Evolutionary conservation across 1,140 invertebrate genomes (phyloP).

Genomic region (Caenorhabditis brenneri): DNA sequence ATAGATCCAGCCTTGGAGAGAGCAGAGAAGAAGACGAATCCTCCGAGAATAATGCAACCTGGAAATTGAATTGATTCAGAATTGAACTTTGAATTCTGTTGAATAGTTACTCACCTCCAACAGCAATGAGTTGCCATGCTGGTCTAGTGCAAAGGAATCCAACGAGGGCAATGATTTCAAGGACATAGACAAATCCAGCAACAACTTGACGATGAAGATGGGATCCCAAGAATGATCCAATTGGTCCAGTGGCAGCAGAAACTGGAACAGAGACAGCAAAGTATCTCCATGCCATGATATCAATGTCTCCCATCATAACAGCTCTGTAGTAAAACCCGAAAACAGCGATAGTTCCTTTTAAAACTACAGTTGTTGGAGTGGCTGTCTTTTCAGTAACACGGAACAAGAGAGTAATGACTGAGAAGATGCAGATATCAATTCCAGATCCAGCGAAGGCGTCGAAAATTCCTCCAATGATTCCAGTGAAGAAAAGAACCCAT

Average conservation of each 20-base stretch:
- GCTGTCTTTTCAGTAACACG: conserved; percentile 68
- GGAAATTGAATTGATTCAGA: not conserved
- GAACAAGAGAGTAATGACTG: conserved; percentile 66
- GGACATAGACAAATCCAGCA: conserved; percentile 65
- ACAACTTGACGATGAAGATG: conserved; percentile 70
- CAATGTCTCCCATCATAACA: conserved; percentile 68
- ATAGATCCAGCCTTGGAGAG: conserved; percentile 57
- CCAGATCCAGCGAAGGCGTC: conserved; percentile 67
- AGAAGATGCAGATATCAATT: conserved; percentile 66
- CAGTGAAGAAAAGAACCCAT: conserved; percentile 59
- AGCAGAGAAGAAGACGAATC: conserved; percentile 62
- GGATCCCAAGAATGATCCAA: conserved; percentile 68
- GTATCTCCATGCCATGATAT: conserved; percentile 66
- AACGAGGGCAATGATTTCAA: conserved; percentile 65
- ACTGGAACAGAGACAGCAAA: conserved; percentile 68
- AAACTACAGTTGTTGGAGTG: conserved; percentile 41
- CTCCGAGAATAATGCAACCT: conserved; percentile 59
- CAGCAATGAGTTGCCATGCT: conserved; percentile 56
- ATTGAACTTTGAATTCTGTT: not conserved
- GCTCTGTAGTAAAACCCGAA: conserved; percentile 69
- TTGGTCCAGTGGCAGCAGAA: conserved; percentile 63
- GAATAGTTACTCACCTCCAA: conserved; percentile 29
- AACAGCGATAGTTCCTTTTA: conserved; percentile 60
- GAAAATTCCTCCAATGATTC: conserved; percentile 66
- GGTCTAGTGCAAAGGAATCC: conserved; percentile 64